Evolutionary conservation across 2,113 vertebrate species (phyloP).

Genomic region (Leucopsar rothschildi): DNA sequence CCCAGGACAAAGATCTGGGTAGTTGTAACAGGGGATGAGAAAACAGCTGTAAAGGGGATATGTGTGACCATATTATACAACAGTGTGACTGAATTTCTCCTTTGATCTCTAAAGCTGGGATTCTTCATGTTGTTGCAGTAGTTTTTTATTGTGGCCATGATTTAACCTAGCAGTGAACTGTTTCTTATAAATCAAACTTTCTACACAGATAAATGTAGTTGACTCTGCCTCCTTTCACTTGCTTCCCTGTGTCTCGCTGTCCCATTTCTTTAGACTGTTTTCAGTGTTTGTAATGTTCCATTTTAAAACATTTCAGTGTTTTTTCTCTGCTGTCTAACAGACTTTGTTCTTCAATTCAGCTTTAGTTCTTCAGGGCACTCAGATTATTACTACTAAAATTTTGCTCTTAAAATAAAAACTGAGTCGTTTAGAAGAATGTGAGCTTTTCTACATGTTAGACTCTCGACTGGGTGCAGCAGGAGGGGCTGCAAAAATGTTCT

Average conservation of each 20-base stretch:
- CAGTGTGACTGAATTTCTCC: background rate
- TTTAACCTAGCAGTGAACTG: background rate
- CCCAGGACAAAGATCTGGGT: background rate
- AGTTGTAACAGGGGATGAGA: background rate
- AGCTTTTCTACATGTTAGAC: background rate
- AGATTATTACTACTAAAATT: background rate
- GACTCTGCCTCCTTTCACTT: background rate
- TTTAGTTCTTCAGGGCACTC: background rate
- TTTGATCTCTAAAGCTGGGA: background rate
- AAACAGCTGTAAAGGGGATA: background rate
- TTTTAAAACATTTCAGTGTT: background rate
- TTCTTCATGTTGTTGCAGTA: background rate
- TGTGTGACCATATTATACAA: background rate
- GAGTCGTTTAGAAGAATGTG: background rate
- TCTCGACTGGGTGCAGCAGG: background rate
- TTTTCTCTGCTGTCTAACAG: background rate
- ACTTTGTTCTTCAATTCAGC: background rate
- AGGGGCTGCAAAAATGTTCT: background rate
- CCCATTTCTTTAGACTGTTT: conserved; percentile 27
- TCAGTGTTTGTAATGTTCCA: background rate
- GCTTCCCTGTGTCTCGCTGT: background rate
- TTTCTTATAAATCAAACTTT: background rate
- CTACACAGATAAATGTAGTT: background rate
- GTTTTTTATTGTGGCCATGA: background rate
- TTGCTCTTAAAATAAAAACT: background rate